A percentile compares a stretch with the other conserved stretches of the same genome.
phyloP scores from a whole-genome alignment of 2,113 vertebrate genomes.

The Hydropotes inermis region DNA sequence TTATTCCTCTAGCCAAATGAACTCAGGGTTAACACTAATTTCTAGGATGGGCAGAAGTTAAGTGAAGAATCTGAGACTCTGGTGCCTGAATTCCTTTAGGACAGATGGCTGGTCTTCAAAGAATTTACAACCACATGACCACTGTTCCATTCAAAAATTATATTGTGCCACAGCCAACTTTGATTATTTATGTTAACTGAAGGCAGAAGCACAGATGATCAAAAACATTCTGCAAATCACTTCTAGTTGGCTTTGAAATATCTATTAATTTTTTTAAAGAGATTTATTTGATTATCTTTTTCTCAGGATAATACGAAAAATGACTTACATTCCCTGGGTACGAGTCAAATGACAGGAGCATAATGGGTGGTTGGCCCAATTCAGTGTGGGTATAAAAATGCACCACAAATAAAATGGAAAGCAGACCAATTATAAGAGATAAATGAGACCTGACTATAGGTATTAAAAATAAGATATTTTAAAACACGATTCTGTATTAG shows the following conservation, averaged over 20 bases:
- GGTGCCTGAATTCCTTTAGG: background rate
- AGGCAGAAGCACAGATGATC: conserved; percentile 30
- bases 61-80: conserved; percentile 17
- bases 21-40: conserved; percentile 11
- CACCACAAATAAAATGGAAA: conserved; percentile 45
- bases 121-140: conserved; percentile 39
- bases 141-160: conserved; percentile 23
- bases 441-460: conserved; percentile 27
- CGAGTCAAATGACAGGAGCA: conserved; percentile 22
- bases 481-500: background rate
- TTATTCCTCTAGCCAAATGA: conserved; percentile 3
- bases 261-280: conserved; percentile 53
- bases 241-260: conserved; percentile 44
- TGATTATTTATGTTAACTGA: conserved; percentile 50
- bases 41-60: background rate
- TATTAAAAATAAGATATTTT: conserved; percentile 45
- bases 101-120: conserved; percentile 11
- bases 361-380: background rate
- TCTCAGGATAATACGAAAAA: conserved; percentile 35
- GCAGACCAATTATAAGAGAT: conserved; percentile 17
- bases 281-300: conserved; percentile 49
- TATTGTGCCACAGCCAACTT: background rate
- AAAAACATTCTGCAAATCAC: conserved; percentile 49
- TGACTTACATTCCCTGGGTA: background rate
- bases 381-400: background rate